These are phyloP conservation scores for Dreissena rostriformis DNA, from an alignment of 1,140 invertebrate species.

Conservation along the genomic window DNA sequence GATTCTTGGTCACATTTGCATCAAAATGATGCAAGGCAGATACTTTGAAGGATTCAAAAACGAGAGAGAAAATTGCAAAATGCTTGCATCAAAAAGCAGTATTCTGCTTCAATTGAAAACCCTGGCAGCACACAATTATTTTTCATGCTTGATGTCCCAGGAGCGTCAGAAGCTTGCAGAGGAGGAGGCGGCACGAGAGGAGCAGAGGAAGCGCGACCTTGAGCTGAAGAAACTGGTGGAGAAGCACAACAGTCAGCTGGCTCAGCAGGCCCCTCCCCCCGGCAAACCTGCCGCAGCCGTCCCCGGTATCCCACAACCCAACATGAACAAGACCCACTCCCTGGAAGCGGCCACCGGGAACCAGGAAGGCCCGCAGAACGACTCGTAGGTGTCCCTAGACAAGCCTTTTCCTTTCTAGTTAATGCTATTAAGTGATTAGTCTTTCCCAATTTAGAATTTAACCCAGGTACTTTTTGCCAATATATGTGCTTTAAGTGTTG, in stretches of 20 bases:
- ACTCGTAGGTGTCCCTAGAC: slow-evolving; percentile 41
- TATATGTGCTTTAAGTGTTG: too few relatives aligned
- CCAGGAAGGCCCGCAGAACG: slow-evolving; percentile 13
- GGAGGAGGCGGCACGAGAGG: slow-evolving; percentile 47
- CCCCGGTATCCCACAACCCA: slow-evolving; percentile 39
- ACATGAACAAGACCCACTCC: slow-evolving; percentile 56
- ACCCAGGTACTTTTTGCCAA: too few relatives aligned
- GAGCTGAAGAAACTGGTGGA: slow-evolving; percentile 59
- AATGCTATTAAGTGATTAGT: too few relatives aligned
- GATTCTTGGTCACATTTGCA: too few relatives aligned
- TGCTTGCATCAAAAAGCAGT: too few relatives aligned
- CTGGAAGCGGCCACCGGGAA: slow-evolving; percentile 19
- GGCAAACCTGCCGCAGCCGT: neutral
- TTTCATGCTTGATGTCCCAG: slow-evolving; percentile 3
- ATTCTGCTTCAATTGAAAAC: too few relatives aligned
- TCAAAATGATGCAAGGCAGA: too few relatives aligned
- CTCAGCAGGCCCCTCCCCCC: slow-evolving; percentile 3
- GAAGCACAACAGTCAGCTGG: slow-evolving; percentile 60
- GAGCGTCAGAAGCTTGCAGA: slow-evolving; percentile 48
- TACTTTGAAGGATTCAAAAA: too few relatives aligned
- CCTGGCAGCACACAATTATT: neutral
- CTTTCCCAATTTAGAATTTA: too few relatives aligned
- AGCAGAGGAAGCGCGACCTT: slow-evolving; percentile 51
- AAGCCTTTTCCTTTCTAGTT: too few relatives aligned
- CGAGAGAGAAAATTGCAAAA: too few relatives aligned